Evolutionary conservation across 2,888 invertebrate genomes (phyloP), one percentile per base, ranked within the genome.

Genomic region (Orthonychiurus folsomi): DNA sequence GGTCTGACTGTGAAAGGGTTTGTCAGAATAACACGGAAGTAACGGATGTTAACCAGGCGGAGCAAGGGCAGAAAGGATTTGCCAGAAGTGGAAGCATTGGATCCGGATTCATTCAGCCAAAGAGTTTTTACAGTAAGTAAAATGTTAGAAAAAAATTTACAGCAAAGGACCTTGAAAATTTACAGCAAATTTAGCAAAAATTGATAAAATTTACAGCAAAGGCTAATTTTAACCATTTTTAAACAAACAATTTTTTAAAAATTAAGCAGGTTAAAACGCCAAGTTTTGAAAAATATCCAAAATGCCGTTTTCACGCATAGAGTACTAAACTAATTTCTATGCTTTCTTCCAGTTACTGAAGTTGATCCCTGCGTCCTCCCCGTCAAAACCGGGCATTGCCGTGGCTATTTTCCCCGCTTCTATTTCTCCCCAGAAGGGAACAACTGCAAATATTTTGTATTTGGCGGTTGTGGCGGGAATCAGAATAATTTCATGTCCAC

Each of bases 391-490:
- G 57, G 57, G 20, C 57, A 21, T n/a, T 57, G 57, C 20, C 26
- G 28, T 20, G 57, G n/a, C 26, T 57, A 56, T 50, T 62, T 61
- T 25, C 59, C 60, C 0, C 61, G 65, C 1, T 67, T 27, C 54
- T 63, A 59, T 52, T 67, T 63, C 55, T 56, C 64, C 24, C 27
- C 56, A 9, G 62, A 21, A 12, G 21, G 52, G 3, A 56, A 62
- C 25, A 28, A 21, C 20, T 67, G 67, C 28, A 66, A 73, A 59
- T 23, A 28, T 3, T 75, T 75, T 62, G 56, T 67, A 21, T 75
- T 72, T 53, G 74, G 74, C 1, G 75, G 75, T 0, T 76, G 76
- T 66, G 59, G 66, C 1, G 74, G 75, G 20, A 76, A 75, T 61
- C 69, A 60, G 12, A 76, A 76, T 63, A 72, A 74, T 50, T 76